These are phyloP conservation scores for Nerophis ophidion DNA, from an alignment of 2,113 vertebrate genomes.

Conservation along the genomic window DNA sequence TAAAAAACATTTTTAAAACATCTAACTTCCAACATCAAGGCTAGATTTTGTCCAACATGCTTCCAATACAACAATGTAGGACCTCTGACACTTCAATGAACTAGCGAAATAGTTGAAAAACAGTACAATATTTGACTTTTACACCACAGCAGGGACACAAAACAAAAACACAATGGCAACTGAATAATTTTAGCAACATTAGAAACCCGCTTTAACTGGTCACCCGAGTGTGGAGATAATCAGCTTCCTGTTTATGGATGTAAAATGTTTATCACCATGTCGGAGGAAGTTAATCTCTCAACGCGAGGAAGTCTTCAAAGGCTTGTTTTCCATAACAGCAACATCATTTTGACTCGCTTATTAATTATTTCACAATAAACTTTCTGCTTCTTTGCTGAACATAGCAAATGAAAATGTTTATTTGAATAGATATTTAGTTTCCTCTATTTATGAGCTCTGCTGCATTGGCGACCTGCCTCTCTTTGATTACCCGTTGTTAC, in stretches of 20 bases:
- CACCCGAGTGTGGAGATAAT: constrained; percentile 23
- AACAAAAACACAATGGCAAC: background rate
- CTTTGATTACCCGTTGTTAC: constrained; percentile 12
- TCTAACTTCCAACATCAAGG: too few species aligned
- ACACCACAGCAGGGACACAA: too few species aligned
- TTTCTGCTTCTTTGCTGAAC: background rate
- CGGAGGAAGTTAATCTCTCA: constrained; percentile 31
- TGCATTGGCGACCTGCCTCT: constrained; percentile 11
- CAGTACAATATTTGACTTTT: background rate
- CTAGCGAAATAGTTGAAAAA: too few species aligned
- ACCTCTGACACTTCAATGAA: too few species aligned
- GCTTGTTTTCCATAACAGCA: constrained; percentile 36
- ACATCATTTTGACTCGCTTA: background rate
- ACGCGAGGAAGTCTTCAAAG: constrained; percentile 41
- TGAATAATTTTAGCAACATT: background rate
- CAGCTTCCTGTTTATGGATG: constrained; percentile 54
- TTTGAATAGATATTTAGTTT: background rate
- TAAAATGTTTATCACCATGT: constrained; percentile 27
- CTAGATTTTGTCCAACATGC: too few species aligned
- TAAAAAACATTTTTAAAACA: too few species aligned
- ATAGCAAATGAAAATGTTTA: background rate
- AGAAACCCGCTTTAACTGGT: constrained; percentile 4
- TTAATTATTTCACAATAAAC: constrained; percentile 9
- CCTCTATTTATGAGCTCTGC: constrained; percentile 7
- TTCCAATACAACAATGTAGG: too few species aligned